phyloP scores from a whole-genome alignment of 2,113 vertebrate species.

The Callochromis pleurospilus region DNA sequence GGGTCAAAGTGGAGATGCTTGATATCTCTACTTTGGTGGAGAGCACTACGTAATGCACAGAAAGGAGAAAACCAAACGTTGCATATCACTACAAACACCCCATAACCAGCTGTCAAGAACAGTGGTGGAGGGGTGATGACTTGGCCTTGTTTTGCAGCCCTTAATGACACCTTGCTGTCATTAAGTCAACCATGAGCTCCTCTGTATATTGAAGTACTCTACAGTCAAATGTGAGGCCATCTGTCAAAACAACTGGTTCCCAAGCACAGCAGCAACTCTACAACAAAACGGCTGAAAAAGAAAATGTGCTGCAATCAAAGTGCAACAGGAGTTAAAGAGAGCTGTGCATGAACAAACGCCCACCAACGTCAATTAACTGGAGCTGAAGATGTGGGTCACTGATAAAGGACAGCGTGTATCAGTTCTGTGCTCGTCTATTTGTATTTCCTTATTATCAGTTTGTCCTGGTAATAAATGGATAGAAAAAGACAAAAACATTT shows the following conservation, averaged over 20 bases:
- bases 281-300: fast-evolving
- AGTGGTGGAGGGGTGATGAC: neutral
- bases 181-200: neutral
- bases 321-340: neutral
- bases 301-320: neutral
- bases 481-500: neutral
- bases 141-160: neutral
- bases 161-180: neutral
- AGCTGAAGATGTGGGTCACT: neutral
- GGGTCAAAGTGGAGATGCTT: neutral
- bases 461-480: neutral
- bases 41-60: neutral
- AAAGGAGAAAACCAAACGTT: neutral
- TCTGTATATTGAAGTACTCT: neutral
- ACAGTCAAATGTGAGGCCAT: neutral
- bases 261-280: neutral
- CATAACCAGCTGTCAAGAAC: neutral
- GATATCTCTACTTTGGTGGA: neutral
- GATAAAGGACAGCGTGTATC: neutral
- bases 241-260: neutral
- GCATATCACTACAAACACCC: neutral
- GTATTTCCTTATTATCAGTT: neutral
- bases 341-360: neutral
- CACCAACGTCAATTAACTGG: neutral
- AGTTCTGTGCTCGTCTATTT: neutral